A percentile compares a stretch with the other conserved stretches of the same genome.
phyloP scores from a whole-genome alignment of 2,888 invertebrate genomes.

The Anorthoa munda region DNA sequence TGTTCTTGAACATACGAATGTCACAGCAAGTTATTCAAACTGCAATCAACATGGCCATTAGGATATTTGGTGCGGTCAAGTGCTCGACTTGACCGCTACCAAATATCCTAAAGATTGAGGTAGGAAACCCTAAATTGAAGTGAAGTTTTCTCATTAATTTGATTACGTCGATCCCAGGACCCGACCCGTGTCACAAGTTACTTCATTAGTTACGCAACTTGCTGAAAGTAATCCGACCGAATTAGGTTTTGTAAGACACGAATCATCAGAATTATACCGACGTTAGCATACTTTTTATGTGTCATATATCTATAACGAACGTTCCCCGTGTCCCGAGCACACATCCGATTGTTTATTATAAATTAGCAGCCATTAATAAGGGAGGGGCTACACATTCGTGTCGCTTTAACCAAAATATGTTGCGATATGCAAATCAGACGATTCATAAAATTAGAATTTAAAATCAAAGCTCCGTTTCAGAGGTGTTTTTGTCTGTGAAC shows the following conservation, averaged over 20 bases:
- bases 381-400: conserved; percentile 48
- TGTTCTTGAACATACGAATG: conserved; percentile 29
- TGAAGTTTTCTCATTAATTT: conserved; percentile 91
- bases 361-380: conserved; percentile 61
- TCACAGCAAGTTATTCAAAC: conserved; percentile 49
- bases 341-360: conserved; percentile 54
- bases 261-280: conserved; percentile 83
- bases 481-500: conserved; percentile 85
- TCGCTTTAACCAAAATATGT: conserved; percentile 74
- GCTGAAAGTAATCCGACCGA: conserved; percentile 88
- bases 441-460: conserved; percentile 89
- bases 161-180: conserved; percentile 90
- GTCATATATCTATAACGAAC: conserved; percentile 27
- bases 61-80: conserved; percentile 72
- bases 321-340: conserved; percentile 15
- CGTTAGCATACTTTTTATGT: conserved; percentile 44
- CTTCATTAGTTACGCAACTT: conserved; percentile 90
- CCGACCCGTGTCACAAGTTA: conserved; percentile 91
- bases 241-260: conserved; percentile 88
- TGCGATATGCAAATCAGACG: conserved; percentile 86
- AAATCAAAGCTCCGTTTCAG: conserved; percentile 87
- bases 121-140: conserved; percentile 89
- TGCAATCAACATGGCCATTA: conserved; percentile 78
- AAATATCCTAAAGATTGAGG: conserved; percentile 89
- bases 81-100: conserved; percentile 84